Base-by-base conservation (phyloP, 2,797 vertebrate species). In the Hippopotamyrus pictus region DNA sequence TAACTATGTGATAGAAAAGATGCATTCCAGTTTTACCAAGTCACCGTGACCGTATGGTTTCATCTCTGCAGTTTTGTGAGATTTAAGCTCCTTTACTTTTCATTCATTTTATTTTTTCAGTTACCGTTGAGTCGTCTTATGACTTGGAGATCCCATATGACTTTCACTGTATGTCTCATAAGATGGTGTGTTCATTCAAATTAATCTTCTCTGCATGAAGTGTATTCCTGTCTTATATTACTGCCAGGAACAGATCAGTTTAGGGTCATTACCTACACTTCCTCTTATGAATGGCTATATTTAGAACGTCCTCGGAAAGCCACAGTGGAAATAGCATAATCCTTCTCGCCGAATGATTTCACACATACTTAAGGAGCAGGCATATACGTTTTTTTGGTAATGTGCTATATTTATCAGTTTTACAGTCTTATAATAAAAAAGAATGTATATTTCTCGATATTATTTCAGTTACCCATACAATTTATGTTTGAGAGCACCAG, bases 231-330 rank as follows among this genome's bases (percentile, higher is more conserved):
- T 90, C 90, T 89, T 92, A 92, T 89, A 89, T 92, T 88, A 8
- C 88, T 25, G 89, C 89, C 92, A 91, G 89, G 92, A 92, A 94
- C 92, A 91, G 73, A 88, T 93, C 83, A 87, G 93, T 93, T 94
- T 93, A 93, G 95, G 94, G 93, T 96, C 95, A 95, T 96, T 96
- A 96, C 94, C 94, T 93, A 94, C 92, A 73, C 94, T 91, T 93
- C 92, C 92, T 93, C 93, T 92, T 95, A 95, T 94, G 95, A 96
- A 96, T 94, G 93, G 93, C 93, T 92, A 87, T 87, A 94, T 93
- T 92, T 94, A 95, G 96, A 95, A 93, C 93, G 95, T 96, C 94
- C 91, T 90, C 9, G 92, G 92, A 93, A 91, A 94, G 94, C 93
- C 90, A 92, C 93, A 94, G 94, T 93, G 92, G 91, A 91, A 92